These are phyloP conservation scores for Serranus cabrilla DNA, from an alignment of 2,797 vertebrate species.

Conservation along the genomic window DNA sequence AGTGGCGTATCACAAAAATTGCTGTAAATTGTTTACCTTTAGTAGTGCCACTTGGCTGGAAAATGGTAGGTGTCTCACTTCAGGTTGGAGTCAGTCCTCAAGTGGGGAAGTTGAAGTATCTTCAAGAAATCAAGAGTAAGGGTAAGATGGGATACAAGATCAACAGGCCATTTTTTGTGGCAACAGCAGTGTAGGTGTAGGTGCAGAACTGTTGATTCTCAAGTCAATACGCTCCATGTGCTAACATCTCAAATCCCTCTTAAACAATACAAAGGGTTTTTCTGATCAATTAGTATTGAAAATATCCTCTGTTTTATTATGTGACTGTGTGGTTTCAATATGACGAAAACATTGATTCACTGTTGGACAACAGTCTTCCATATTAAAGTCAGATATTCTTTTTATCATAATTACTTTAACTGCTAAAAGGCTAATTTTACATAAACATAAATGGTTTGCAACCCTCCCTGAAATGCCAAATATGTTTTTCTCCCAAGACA, in stretches of 20 bases:
- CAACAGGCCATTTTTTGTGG: background rate
- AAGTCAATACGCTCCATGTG: background rate
- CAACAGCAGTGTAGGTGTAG: background rate
- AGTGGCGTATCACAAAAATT: background rate
- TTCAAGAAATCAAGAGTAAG: slow-evolving; percentile 14
- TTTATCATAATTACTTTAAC: background rate
- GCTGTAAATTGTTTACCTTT: background rate
- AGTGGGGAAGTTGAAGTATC: slow-evolving; percentile 10
- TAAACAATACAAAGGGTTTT: background rate
- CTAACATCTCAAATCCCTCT: too few relatives aligned
- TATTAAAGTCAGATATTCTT: background rate
- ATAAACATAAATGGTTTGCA: background rate
- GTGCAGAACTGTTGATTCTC: background rate
- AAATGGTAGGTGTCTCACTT: background rate
- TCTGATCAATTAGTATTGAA: background rate
- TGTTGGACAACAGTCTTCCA: background rate
- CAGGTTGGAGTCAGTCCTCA: background rate
- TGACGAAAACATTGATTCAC: background rate
- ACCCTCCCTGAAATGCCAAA: background rate
- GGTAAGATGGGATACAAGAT: background rate
- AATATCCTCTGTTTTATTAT: too few relatives aligned
- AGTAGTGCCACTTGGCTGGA: background rate
- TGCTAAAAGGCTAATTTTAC: background rate
- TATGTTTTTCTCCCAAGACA: background rate
- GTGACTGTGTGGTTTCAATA: too few relatives aligned